phyloP scores from a whole-genome alignment of 2,797 vertebrate species.

The Mycteria americana region DNA sequence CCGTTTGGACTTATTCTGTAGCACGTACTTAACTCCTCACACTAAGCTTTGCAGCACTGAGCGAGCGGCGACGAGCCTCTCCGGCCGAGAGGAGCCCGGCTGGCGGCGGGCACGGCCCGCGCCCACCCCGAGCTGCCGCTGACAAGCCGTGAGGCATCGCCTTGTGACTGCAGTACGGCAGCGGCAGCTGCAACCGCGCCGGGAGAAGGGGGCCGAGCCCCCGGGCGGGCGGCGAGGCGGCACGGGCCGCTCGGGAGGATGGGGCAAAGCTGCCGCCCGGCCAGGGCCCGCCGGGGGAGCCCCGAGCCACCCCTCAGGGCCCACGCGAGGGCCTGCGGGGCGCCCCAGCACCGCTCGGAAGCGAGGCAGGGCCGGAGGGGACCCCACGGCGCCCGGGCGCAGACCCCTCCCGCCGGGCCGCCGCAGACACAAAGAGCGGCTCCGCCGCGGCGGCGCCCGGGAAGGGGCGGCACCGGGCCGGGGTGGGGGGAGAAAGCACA shows the following conservation, averaged over 20 bases:
- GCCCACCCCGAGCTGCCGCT: not conserved
- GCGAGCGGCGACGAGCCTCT: not conserved
- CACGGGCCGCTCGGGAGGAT: not conserved
- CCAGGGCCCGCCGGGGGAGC: not conserved
- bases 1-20: accelerated
- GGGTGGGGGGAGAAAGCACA: no score
- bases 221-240: not conserved
- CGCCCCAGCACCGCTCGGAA: not conserved
- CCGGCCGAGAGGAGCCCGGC: not conserved
- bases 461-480: not conserved
- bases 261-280: no score
- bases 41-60: not conserved
- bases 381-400: no score
- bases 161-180: not conserved
- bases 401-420: not conserved
- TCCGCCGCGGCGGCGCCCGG: not conserved
- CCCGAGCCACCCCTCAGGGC: no score
- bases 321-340: not conserved
- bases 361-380: not conserved
- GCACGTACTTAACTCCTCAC: not conserved
- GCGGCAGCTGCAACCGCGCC: not conserved
- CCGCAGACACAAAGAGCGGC: conserved; percentile 35
- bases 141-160: not conserved
- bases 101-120: not conserved
- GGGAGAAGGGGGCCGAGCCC: not conserved